phyloP scores from a whole-genome alignment of 35 echinoderm and acorn worm genomes.

The Apostichopus parvimensis region DNA sequence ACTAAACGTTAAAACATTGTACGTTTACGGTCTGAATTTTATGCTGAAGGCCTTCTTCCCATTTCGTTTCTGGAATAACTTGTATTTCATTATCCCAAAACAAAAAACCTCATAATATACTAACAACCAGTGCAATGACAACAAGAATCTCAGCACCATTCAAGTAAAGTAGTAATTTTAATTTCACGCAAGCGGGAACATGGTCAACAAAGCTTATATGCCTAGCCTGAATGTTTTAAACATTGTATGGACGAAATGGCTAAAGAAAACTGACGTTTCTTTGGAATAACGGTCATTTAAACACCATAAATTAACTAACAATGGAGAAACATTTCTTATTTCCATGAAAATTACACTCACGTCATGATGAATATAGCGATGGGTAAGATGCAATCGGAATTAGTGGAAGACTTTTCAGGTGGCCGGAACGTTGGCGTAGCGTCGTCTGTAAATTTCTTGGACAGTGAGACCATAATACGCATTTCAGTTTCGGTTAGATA shows the following conservation, averaged over 20 bases:
- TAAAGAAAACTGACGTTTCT: not conserved
- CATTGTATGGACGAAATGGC: not conserved
- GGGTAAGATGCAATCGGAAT: not conserved
- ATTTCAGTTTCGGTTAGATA: not conserved
- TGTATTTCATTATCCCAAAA: no score
- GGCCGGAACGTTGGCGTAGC: no score
- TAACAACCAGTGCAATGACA: no score
- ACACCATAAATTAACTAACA: not conserved
- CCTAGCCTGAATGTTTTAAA: not conserved
- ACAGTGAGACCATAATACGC: not conserved
- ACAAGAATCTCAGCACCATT: no score
- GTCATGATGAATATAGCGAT: not conserved
- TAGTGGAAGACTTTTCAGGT: not conserved
- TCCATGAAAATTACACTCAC: not conserved
- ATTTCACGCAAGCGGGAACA: not conserved
- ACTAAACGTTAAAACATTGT: no score
- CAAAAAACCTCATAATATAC: no score
- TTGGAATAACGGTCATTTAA: not conserved
- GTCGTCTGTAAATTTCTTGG: no score
- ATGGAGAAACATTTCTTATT: not conserved
- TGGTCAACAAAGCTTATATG: not conserved
- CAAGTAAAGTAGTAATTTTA: no score
- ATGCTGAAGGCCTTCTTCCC: no score
- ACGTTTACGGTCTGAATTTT: no score
- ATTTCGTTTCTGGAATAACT: no score